Evolutionary conservation across 2,797 vertebrate genomes (phyloP).

Genomic region (Prionace glauca): DNA sequence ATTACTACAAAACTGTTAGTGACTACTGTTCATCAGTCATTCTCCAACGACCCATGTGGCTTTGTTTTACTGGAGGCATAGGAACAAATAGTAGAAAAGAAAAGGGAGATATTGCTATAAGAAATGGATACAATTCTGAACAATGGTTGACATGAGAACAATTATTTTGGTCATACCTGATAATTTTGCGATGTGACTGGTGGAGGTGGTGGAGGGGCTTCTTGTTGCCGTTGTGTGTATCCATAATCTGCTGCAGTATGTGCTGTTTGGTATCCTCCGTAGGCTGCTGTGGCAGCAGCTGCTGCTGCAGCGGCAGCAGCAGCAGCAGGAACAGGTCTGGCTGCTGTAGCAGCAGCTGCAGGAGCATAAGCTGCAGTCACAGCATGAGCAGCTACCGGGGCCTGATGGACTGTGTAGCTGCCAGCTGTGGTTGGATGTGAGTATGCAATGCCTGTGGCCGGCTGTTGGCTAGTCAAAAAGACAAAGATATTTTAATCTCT

Average conservation of each 20-base stretch:
- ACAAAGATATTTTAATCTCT: not conserved
- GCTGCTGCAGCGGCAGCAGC: slow-evolving; percentile 68
- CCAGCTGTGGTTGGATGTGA: slow-evolving; percentile 96
- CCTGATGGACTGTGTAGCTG: slow-evolving; percentile 96
- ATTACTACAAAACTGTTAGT: not conserved
- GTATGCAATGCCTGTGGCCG: slow-evolving; percentile 86
- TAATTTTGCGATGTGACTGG: slow-evolving; percentile 95
- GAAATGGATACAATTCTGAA: not conserved
- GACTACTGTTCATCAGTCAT: not conserved
- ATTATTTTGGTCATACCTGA: slow-evolving; percentile 64
- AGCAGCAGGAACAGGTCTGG: slow-evolving; percentile 81
- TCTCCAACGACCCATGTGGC: not conserved
- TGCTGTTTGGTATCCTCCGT: slow-evolving; percentile 83
- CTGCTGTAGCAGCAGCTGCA: slow-evolving; percentile 83
- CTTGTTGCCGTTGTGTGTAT: slow-evolving; percentile 86
- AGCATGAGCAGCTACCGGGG: slow-evolving; percentile 87
- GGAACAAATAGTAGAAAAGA: not conserved
- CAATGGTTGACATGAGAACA: not conserved
- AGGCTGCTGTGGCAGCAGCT: slow-evolving; percentile 82
- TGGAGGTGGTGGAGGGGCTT: slow-evolving; percentile 89
- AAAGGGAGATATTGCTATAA: not conserved
- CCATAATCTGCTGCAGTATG: slow-evolving; percentile 85
- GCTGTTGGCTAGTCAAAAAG: slow-evolving; percentile 76
- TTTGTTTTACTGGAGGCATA: no score
- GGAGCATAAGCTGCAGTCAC: slow-evolving; percentile 92